Evolutionary conservation across 2,888 invertebrate species (phyloP).

Genomic region (Eristalis pertinax): DNA sequence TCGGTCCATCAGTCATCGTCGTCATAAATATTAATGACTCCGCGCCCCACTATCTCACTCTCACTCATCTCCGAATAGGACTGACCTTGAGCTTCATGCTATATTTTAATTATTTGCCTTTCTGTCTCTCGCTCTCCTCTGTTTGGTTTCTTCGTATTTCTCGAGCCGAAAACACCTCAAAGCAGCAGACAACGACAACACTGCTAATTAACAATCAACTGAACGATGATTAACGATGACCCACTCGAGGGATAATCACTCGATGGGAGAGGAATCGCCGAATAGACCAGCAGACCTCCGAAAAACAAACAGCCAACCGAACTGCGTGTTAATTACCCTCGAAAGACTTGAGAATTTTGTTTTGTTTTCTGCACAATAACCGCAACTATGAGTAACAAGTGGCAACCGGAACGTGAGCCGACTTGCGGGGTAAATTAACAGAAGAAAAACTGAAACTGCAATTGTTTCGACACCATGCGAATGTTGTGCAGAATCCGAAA

Average conservation of each 20-base stretch:
- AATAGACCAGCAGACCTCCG: neutral
- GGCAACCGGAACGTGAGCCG: neutral
- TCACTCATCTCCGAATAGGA: neutral
- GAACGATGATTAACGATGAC: conserved; percentile 1
- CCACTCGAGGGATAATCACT: neutral
- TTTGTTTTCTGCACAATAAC: neutral
- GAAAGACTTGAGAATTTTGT: neutral
- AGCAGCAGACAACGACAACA: neutral
- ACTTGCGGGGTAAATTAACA: neutral
- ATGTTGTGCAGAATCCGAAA: neutral
- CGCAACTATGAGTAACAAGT: neutral
- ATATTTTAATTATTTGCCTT: neutral
- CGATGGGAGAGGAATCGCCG: neutral
- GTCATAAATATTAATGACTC: neutral
- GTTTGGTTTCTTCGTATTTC: neutral
- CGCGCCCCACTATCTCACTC: neutral
- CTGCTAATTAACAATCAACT: neutral
- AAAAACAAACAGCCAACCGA: neutral
- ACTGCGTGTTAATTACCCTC: neutral
- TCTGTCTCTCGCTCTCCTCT: neutral
- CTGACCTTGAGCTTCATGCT: neutral
- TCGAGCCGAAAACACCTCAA: neutral
- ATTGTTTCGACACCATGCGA: neutral
- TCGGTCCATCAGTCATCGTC: conserved; percentile 5
- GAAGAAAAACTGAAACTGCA: neutral